Evolutionary conservation across 1,140 invertebrate species (phyloP), one percentile per base, ranked within the genome.

Genomic region (Drosophila pseudoananassae): DNA sequence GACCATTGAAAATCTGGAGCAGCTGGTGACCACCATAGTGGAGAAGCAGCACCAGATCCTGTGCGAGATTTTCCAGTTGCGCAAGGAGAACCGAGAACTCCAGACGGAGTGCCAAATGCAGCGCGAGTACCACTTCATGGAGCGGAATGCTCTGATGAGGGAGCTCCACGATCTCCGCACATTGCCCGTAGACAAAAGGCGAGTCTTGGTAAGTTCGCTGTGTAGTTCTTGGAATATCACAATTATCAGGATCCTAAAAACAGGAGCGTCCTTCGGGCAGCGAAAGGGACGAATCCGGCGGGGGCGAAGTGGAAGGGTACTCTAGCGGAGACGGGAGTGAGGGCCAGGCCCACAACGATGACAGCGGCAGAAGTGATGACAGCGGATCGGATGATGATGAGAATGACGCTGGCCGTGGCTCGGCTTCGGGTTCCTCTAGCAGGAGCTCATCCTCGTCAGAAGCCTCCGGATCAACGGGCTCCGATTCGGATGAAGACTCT

Each of bases 81-180:
- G 85, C 15, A 50, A 66, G 8, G 57, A 78, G 8, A 89, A 91
- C 46, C 40, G 56, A 7, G 70, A 91, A 2, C 68, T 91, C 1
- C 57, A 77, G 15, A 65, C 50, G 4, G 73, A 85, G 43, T 76
- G 78, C 14, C 64, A 81, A 29, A 55, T 87, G 4, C 89, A 91
- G 15, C 64, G 89, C 0, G 84, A 91, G 33, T 90, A 83, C 52
- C 89, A 91, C 20, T 29, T 73, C 2, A 74, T 91, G 78, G 89
- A 91, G 50, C 74, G 89, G 5, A 83, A 91, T 29, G 65, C 73
- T 0, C 31, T 91, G 20, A 63, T 91, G 8, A 69, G 71, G 27
- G 68, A 91, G 46, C 38, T 91, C 6, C 66, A 83, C 23, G 71
- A 80, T 25, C 31, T 73, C 8, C 78, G 82, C n/a, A 45, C 31